phyloP scores from a whole-genome alignment of 2,888 invertebrate species.

The Cordilura impudica region DNA sequence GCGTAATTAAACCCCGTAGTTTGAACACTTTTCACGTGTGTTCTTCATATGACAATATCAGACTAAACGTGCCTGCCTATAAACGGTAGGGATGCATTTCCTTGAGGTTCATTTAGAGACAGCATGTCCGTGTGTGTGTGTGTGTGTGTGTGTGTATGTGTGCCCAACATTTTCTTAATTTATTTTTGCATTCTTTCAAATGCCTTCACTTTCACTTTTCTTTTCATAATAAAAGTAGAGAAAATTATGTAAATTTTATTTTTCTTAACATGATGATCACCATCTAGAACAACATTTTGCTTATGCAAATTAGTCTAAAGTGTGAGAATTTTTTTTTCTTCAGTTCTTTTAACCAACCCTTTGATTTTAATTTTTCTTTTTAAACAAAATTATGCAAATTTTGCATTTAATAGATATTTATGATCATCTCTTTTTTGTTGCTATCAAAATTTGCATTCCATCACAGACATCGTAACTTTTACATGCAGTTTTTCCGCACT shows the following conservation, averaged over 20 bases:
- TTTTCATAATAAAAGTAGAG: constrained; percentile 7
- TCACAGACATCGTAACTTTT: constrained; percentile 1
- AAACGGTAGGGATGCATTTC: constrained; percentile 20
- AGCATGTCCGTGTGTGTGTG: not conserved
- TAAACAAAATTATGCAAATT: constrained; percentile 45
- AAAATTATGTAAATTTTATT: constrained; percentile 56
- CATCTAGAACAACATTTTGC: constrained; percentile 10
- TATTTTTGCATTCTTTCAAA: constrained; percentile 48
- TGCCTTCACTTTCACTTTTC: constrained; percentile 52
- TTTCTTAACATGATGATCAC: constrained; percentile 4
- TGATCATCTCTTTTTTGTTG: constrained; percentile 42
- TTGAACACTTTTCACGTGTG: not conserved
- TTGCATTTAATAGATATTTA: constrained; percentile 52
- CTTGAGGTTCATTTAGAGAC: constrained; percentile 20
- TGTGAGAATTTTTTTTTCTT: constrained; percentile 52
- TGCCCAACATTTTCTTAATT: not conserved
- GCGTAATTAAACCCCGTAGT: constrained; percentile 51
- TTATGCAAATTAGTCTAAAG: constrained; percentile 55
- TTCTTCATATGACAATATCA: constrained; percentile 20
- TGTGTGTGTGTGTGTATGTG: not conserved
- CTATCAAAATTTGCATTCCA: constrained; percentile 35
- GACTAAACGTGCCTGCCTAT: constrained; percentile 39
- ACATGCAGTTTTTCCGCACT: constrained; percentile 34
- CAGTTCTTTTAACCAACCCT: constrained; percentile 17
- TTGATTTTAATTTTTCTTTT: constrained; percentile 24